Evolutionary conservation across 2,797 vertebrate genomes (phyloP), one percentile per base, ranked within the genome.

Genomic region (Acropternis orthonyx): DNA sequence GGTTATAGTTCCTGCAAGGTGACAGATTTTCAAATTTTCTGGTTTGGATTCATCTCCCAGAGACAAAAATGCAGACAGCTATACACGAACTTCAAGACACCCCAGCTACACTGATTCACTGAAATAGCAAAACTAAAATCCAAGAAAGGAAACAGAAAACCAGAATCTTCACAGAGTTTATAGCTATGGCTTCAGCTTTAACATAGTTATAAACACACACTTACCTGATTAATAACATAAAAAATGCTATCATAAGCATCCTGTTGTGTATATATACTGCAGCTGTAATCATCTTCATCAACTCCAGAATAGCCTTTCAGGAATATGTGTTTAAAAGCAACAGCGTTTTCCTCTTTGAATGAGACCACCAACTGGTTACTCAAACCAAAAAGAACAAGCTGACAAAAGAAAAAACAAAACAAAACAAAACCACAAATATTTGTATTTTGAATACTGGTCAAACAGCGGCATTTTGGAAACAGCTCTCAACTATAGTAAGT

Each of bases 311-410:
- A 99, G 78, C 96, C 98, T 96, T 98, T 99, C 94, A 99, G 95
- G 97, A 99, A 99, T 17, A 99, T 95, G 90, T 98, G 98, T 97
- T 99, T 99, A 93, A 99, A 98, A 75, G 99, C 98, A 96, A 99
- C 85, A 21, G 96, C 96, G 89, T 98, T 99, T 95, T 99, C 99
- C 92, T 99, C 99, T 97, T 99, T 99, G 91, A 99, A 99, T 15
- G 99, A 98, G 89, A 99, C 99, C 91, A 99, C 99, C 95, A 99
- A 97, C 97, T 99, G 99, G 97, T 99, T 99, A 97, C 98, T 99
- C 93, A 99, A 98, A 56, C 99, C 99, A 71, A 99, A 99, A 52
- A 99, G 96, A 72, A 99, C 96, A 52, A 99, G 99, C 99, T 99
- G 96, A 75, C 65, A 94, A 93, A 90, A 82, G 69, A 39, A 78